phyloP scores from a whole-genome alignment of 2,113 vertebrate species.

The Heteronetta atricapilla region DNA sequence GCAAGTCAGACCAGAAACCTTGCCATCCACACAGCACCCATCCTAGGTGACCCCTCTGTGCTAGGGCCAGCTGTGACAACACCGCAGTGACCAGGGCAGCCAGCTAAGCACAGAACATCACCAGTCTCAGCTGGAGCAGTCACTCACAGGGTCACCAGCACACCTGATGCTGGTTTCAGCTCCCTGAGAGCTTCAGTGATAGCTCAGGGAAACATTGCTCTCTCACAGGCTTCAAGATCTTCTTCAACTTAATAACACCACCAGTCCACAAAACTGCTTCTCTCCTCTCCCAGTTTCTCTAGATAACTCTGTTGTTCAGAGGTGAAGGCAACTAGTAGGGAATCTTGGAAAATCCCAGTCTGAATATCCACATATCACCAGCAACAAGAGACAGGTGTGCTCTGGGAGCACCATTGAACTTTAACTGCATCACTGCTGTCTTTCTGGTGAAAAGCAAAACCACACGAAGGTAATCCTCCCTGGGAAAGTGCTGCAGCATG shows the following conservation, averaged over 20 bases:
- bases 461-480: background rate
- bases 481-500: background rate
- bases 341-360: rapidly evolving
- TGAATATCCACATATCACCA: background rate
- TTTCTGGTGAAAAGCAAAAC: background rate
- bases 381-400: background rate
- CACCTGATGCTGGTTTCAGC: background rate
- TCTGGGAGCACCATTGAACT: background rate
- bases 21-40: too few relatives aligned
- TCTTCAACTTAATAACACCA: background rate
- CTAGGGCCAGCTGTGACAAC: background rate
- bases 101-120: background rate
- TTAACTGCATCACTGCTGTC: background rate
- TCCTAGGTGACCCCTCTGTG: background rate
- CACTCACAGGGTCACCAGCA: background rate
- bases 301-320: background rate
- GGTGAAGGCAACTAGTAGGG: background rate
- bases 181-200: background rate
- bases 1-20: background rate
- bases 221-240: background rate
- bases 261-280: background rate
- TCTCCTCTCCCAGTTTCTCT: background rate
- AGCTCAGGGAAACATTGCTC: background rate
- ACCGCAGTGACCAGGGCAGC: background rate
- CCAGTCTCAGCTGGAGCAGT: background rate